Base-by-base conservation (phyloP, 1,140 invertebrate species). In the Anoplolepis gracilipes region DNA sequence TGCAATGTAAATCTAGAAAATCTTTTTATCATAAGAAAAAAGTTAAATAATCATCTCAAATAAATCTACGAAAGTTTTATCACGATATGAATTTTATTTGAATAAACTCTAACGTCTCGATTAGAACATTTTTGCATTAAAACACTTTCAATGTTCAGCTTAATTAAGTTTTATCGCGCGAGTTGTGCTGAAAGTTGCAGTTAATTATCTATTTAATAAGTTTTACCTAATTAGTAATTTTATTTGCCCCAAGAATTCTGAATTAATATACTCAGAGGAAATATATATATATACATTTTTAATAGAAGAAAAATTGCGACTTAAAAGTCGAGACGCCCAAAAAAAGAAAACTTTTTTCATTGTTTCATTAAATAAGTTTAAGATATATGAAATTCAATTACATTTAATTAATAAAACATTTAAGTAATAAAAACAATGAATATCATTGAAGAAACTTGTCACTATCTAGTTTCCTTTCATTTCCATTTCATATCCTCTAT, bases 201-300 rank as follows among this genome's bases (percentile, higher is more conserved):
- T 5, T 46, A 82, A 82, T 82, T 72, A 72, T 28, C 42, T 16
- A 22, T 5, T 81, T 81, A 72, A 36, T 79, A 79, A 69, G 13
- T 61, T 73, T 73, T 1, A 73, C 10, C 4, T 57, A 30, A 81
- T 59, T 82, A 73, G 25, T 82, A 61, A 82, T 73, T 59, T 42
- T 46, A 73, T 73, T 72, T 3, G 19, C 22, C 2, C 22, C 2
- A 19, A 39, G 53, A 16, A 42, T 10, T 49, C 16, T 55, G 6
- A 36, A 67, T 55, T 79, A n/a, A n/a, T n/a, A n/a, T n/a, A n/a
- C n/a, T n/a, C n/a, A n/a, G n/a, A n/a, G n/a, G n/a, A n/a, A n/a
- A n/a, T n/a, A n/a, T n/a, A n/a, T n/a, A 55, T 28, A 67, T 46
- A 36, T 25, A 28, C 1, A 42, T 46, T 72, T 19, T 8, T 7